phyloP scores from a whole-genome alignment of 2,113 vertebrate genomes.

The Pomatostomus ruficeps region DNA sequence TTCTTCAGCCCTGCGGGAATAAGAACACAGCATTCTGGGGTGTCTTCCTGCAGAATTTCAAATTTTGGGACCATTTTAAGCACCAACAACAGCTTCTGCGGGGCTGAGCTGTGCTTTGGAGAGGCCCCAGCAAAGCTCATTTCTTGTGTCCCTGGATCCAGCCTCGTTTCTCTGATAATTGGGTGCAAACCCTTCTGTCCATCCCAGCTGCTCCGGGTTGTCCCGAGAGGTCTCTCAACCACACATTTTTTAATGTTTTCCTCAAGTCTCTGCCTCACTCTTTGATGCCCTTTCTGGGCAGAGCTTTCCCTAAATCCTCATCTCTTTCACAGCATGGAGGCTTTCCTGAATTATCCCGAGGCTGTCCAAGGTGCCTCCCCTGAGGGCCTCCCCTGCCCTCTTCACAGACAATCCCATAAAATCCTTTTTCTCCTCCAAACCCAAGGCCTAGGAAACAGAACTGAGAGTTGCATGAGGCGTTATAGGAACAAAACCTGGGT shows the following conservation, averaged over 20 bases:
- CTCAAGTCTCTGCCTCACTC: background rate
- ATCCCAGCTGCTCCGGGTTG: background rate
- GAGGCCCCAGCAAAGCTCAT: background rate
- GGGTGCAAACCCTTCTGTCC: background rate
- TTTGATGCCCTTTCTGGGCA: background rate
- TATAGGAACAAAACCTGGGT: accelerated
- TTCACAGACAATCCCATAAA: accelerated
- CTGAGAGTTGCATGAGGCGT: background rate
- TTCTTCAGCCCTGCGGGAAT: background rate
- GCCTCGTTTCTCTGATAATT: background rate
- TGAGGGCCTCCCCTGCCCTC: background rate
- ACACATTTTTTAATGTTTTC: background rate
- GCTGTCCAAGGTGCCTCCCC: background rate
- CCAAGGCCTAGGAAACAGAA: background rate
- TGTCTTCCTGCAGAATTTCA: background rate
- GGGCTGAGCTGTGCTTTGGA: background rate
- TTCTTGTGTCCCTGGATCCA: background rate
- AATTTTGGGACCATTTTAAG: background rate
- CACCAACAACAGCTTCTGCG: background rate
- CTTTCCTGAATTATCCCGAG: background rate
- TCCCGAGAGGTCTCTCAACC: background rate
- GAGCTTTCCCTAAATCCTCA: background rate
- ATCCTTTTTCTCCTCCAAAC: background rate
- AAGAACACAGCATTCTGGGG: background rate
- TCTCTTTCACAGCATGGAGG: background rate